Evolutionary conservation across 2,888 invertebrate species (phyloP), one percentile per base, ranked within the genome.

Genomic region (Agrochola circellaris): DNA sequence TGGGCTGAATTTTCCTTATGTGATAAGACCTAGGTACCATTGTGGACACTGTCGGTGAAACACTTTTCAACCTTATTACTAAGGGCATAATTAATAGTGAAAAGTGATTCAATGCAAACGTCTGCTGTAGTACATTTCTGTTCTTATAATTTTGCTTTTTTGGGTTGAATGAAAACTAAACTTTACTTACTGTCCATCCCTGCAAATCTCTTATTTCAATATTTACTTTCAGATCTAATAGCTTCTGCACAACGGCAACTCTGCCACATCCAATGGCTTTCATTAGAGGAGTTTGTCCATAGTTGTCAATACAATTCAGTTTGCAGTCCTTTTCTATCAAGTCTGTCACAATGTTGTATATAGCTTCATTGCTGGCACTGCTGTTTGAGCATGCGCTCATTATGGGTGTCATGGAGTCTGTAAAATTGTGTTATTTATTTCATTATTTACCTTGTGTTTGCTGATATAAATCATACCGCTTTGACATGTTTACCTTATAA

Each of bases 311-410:
- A 65, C 97, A 93, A 89, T 97, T 97, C 30, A 97, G 92, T 87
- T 97, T 92, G 61, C 97, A 97, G 7, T 95, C 96, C 66, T 96
- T 96, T 64, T 97, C 92, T 65, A 98, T 91, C 38, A 98, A 94
- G 72, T 94, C 89, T 62, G 93, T 90, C 38, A 97, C 94, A 79
- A 97, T 97, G 80, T 94, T 93, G 70, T 94, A 93, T 71, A 96
- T 93, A 7, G 93, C 90, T n/a, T 94, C 94, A 71, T 93, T 92
- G 80, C 92, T 94, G n/a, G 93, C 94, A 81, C 96, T 97, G 86
- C 94, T 95, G 87, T 97, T 97, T n/a, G 97, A 96, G 88, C 97
- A 97, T 48, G 97, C 96, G 81, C 97, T 97, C 97, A 98, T 97
- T 72, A 98, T 91, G 42, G 97, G 97, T 60, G 97, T 97, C 73